Conservation (phyloP, 2,797 vertebrate species). For the Graptemys geographica region DNA sequence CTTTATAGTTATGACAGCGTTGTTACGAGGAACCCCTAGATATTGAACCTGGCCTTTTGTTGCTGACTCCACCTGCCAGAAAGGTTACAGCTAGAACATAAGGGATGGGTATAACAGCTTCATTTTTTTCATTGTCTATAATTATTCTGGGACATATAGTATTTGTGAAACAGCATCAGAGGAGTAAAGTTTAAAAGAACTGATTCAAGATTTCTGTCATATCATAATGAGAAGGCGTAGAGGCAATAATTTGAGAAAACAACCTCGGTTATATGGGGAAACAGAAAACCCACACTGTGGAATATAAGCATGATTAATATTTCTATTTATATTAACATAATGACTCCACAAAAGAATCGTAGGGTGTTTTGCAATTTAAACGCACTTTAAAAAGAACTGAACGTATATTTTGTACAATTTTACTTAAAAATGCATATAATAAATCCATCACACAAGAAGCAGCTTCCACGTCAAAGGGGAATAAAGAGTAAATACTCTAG, state of each 20-base stretch:
- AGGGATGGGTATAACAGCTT: background rate
- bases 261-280: background rate
- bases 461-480: fast-evolving
- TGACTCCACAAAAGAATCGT: background rate
- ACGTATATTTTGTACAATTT: constrained; percentile 26
- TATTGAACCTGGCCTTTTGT: background rate
- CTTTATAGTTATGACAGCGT: no score
- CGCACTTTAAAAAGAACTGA: background rate
- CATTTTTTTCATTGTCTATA: background rate
- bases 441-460: background rate
- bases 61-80: background rate
- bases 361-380: background rate
- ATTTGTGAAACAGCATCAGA: background rate
- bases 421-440: background rate
- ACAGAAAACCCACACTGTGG: background rate
- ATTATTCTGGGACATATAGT: background rate
- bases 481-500: background rate
- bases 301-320: background rate
- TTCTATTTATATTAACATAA: background rate
- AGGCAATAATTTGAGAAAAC: background rate
- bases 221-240: background rate
- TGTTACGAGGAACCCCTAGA: background rate
- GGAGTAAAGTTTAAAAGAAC: background rate
- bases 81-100: background rate
- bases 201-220: background rate